These are phyloP conservation scores for Campopleginae sp. DNA, from an alignment of 2,888 invertebrate species.

Conservation along the genomic window DNA sequence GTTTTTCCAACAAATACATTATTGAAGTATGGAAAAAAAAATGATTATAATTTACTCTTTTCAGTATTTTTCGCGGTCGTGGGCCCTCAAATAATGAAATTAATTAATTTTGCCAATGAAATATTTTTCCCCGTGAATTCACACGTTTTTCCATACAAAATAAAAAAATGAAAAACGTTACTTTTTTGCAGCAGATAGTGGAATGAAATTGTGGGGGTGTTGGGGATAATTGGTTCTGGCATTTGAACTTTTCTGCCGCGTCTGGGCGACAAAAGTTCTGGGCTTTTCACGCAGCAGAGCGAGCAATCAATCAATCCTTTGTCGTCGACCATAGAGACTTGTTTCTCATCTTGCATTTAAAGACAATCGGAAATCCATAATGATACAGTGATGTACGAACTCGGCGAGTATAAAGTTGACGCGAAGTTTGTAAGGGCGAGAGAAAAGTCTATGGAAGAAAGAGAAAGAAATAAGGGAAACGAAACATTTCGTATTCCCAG, in stretches of 20 bases:
- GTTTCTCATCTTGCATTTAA: slow-evolving; percentile 46
- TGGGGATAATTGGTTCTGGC: slow-evolving; percentile 47
- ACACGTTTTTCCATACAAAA: neutral
- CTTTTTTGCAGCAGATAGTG: neutral
- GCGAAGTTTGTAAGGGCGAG: slow-evolving; percentile 41
- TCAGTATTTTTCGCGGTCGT: too few species aligned
- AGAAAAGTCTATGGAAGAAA: slow-evolving; percentile 7
- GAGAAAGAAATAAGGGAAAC: slow-evolving; percentile 43
- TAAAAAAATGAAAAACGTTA: slow-evolving; percentile 3
- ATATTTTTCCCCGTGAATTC: neutral
- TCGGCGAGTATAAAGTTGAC: slow-evolving; percentile 21
- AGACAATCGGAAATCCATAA: slow-evolving; percentile 57
- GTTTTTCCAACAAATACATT: too few species aligned
- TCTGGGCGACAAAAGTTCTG: slow-evolving; percentile 29
- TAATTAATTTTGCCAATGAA: too few species aligned
- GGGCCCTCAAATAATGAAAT: too few species aligned
- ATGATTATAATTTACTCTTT: too few species aligned
- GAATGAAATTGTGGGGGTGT: slow-evolving; percentile 5
- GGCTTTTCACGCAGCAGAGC: slow-evolving; percentile 49
- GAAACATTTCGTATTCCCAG: slow-evolving; percentile 70
- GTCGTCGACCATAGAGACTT: slow-evolving; percentile 62
- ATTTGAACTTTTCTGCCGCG: slow-evolving; percentile 40
- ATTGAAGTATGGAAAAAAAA: too few species aligned
- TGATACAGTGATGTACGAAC: slow-evolving; percentile 49
- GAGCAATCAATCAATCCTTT: slow-evolving; percentile 69